These are phyloP conservation scores for Lampris megalopsis DNA, from an alignment of 2,113 vertebrate species.

Conservation along the genomic window DNA sequence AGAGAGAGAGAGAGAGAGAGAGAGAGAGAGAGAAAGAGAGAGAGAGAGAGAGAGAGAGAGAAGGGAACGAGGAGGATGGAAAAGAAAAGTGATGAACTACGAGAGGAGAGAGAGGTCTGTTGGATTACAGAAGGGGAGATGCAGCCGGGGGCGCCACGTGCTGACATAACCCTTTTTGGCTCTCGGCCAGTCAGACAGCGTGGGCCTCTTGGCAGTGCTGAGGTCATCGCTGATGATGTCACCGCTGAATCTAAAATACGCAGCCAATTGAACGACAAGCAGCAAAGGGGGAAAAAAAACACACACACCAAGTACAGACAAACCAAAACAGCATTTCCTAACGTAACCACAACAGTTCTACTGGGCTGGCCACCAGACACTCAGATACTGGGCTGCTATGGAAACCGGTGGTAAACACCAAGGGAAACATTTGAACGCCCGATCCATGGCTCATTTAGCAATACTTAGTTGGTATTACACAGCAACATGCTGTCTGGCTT, in stretches of 20 bases:
- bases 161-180: conserved; percentile 91
- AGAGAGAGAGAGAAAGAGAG: neutral
- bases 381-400: conserved; percentile 87
- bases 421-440: conserved; percentile 87
- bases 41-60: conserved; percentile 27
- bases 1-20: neutral
- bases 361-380: conserved; percentile 87
- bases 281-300: conserved; percentile 37
- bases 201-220: conserved; percentile 67
- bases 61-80: neutral
- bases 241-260: conserved; percentile 89
- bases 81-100: conserved; percentile 39
- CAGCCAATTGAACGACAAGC: conserved; percentile 76
- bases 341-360: conserved; percentile 94
- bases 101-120: conserved; percentile 45
- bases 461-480: conserved; percentile 61
- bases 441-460: conserved; percentile 76
- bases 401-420: conserved; percentile 89
- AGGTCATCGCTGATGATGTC: conserved; percentile 91
- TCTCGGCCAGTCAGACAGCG: conserved; percentile 52
- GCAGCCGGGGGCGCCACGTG: conserved; percentile 81
- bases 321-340: conserved; percentile 81
- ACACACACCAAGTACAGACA: conserved; percentile 69
- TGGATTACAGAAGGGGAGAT: conserved; percentile 53
- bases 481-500: conserved; percentile 59